Percentiles rank a stretch among this genome's conserved stretches.
Evolutionary conservation across 2,113 vertebrate genomes (phyloP).

Genomic region (Proteles cristata): DNA sequence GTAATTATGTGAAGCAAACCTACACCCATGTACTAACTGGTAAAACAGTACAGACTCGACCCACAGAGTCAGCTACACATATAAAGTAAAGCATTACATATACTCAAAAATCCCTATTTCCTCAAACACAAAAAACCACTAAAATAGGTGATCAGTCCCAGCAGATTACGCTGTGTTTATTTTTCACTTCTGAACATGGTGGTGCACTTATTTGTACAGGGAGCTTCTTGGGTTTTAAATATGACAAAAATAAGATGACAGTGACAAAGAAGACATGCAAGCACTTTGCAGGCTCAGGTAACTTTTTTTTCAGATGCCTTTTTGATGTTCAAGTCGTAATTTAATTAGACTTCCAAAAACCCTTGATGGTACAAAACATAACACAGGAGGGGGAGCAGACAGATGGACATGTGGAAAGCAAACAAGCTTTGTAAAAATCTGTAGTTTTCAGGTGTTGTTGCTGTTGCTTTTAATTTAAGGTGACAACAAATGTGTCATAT

Average conservation of each 20-base stretch:
- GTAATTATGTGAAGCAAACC: not conserved
- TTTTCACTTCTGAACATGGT: not conserved
- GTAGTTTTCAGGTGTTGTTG: not conserved
- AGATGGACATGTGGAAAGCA: not conserved
- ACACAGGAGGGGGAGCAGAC: not conserved
- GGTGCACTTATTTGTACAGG: not conserved
- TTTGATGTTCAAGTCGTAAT: not conserved
- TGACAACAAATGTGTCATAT: not conserved
- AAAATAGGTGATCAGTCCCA: not conserved
- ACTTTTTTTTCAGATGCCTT: not conserved
- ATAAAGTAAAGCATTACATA: not conserved
- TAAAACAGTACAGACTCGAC: not conserved
- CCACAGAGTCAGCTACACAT: not conserved
- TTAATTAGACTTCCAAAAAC: not conserved
- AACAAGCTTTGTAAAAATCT: not conserved
- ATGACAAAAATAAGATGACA: not conserved
- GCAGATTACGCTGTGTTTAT: not conserved
- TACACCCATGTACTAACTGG: not conserved
- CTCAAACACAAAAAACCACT: not conserved
- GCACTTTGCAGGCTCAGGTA: not conserved
- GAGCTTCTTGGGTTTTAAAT: not conserved
- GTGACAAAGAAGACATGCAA: not conserved
- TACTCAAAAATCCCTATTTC: not conserved
- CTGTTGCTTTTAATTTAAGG: not conserved
- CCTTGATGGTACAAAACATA: not conserved